A percentile compares a stretch with the other conserved stretches of the same genome.
These are phyloP conservation scores for Lasioglossum leucozonium DNA, from an alignment of 2,888 invertebrate species.

Conservation along the genomic window DNA sequence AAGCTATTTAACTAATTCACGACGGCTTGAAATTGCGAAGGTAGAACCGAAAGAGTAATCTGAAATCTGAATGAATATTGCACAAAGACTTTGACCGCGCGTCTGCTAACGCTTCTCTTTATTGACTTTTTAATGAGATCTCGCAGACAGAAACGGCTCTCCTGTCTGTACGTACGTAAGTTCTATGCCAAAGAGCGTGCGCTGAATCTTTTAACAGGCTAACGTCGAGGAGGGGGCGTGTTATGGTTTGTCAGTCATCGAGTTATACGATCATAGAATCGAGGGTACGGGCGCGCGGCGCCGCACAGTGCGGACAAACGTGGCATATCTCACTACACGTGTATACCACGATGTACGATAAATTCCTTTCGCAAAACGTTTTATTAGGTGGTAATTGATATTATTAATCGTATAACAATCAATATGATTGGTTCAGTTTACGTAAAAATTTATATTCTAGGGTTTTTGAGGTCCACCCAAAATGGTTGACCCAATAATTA, in stretches of 20 bases:
- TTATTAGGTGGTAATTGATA: no score
- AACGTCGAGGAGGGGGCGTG: neutral
- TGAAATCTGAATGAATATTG: neutral
- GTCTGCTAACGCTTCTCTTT: neutral
- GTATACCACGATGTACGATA: no score
- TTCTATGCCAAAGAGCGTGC: neutral
- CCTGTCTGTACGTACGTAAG: neutral
- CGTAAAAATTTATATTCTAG: no score
- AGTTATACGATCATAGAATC: conserved; percentile 8
- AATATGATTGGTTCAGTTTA: no score
- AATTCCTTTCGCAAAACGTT: no score
- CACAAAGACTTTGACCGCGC: neutral
- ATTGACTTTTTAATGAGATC: conserved; percentile 1
- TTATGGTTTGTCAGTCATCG: neutral
- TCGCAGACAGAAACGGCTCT: neutral
- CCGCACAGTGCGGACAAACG: no score
- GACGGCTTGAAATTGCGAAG: neutral
- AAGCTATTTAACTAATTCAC: neutral
- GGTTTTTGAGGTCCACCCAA: no score
- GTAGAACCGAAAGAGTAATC: neutral
- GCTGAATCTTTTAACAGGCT: neutral
- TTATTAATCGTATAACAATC: no score
- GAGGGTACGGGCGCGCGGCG: no score
- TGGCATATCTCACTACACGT: no score
- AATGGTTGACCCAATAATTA: no score